Evolutionary conservation across 2,113 vertebrate genomes (phyloP), one percentile per base, ranked within the genome.

Genomic region (Melanerpes formicivorus): DNA sequence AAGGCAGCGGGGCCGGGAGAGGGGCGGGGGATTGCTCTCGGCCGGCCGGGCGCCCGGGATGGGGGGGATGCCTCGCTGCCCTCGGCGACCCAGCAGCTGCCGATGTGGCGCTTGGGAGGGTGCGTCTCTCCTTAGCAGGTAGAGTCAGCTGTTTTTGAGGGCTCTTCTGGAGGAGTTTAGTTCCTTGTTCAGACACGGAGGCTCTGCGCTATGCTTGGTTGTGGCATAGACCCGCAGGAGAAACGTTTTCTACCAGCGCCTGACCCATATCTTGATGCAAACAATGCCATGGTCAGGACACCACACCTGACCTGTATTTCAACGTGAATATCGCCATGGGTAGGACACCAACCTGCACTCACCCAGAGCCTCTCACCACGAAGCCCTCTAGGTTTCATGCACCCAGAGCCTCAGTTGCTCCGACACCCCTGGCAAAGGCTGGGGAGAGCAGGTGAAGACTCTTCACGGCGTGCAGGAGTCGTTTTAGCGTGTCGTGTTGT

Each of bases 321-420:
- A 27, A 29, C 17, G 18, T 60, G 58, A 32, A 21, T 18, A 32
- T 19, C 26, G 27, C 55, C 27, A 29, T 30, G 27, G 26, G 15
- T n/a, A 60, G 58, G 58, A 60, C n/a, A 60, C 58, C 58, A 60
- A 8, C 30, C 22, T 13, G 1, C 15, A 5, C n/a, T 69, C 18
- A 34, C 8, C 22, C 50, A 8, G 44, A 30, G 14, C 6, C 18
- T 37, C 27, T 15, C 22, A 11, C 15, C 22, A 55, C 26, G 5
- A 25, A 64, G 14, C 18, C 6, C 2, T 56, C 40, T 2, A 18
- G 48, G 52, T 48, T 44, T n/a, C 10, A 7, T 6, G 4, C 19
- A 6, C 17, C 1, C 1, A n/a, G 17, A 34, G 37, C 32, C 34
- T 54, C 1, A 0, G 23, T 1, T 2, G 25, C 13, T 56, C 37